Evolutionary conservation across 1,140 invertebrate genomes (phyloP), one percentile per base, ranked within the genome.

Genomic region (Drosophila chauvacae): DNA sequence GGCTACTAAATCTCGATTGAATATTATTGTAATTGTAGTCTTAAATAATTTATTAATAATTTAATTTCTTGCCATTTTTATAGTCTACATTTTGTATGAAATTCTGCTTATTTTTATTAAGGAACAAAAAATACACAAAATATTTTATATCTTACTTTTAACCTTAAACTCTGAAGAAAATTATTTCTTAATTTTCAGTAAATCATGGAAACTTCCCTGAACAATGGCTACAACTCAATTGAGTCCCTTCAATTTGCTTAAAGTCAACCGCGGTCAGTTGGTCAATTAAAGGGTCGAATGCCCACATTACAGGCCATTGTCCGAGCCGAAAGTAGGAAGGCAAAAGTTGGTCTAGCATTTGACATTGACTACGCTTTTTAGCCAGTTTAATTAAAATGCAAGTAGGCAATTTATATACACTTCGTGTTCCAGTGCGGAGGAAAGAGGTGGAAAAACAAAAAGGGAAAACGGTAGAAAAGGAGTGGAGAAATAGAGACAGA

Each of bases 361-460:
- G 84, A 87, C 84, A 87, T 88, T 84, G 84, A 81, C 73, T 78
- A 71, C 73, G 80, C 66, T 84, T 87, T 90, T 81, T 88, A 85
- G 85, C 77, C 81, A 81, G 80, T 90, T 90, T 90, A 90, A 90
- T 90, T 90, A 90, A 90, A 90, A 90, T 90, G 81, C 85, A 90
- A 90, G 85, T 90, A 90, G 85, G 85, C 85, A 90, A 90, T 90
- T 90, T 90, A 90, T 90, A 90, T 90, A 90, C 85, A 90, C 85
- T 90, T 61, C 73, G 77, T 88, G 85, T 78, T 51, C 84, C 69
- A 45, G 33, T 44, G 47, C 45, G 68, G 33, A 44, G n/a, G 50
- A 20, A 59, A 62, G 35, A 33, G 45, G 42, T 35, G 20, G 41
- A 60, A 41, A 68, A 64, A 63, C 42, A 68, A 33, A 39, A 10